phyloP scores from a whole-genome alignment of 2,888 invertebrate species.

The Conistra vaccinii region DNA sequence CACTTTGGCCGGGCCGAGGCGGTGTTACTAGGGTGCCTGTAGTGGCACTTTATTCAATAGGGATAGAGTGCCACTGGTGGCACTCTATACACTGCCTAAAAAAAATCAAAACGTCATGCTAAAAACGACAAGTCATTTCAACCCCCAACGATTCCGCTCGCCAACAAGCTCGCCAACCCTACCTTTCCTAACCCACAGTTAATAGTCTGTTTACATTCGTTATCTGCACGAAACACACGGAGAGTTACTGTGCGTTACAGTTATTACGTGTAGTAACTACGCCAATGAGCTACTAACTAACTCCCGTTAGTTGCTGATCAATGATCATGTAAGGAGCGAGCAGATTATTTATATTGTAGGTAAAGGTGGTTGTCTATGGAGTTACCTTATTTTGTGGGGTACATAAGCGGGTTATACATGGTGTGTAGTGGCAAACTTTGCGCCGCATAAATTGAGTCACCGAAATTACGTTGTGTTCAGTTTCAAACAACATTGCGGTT shows the following conservation, averaged over 20 bases:
- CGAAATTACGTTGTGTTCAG: neutral
- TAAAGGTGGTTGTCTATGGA: neutral
- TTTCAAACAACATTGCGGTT: neutral
- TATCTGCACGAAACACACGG: conserved; percentile 80
- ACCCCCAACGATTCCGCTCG: neutral
- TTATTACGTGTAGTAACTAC: conserved; percentile 43
- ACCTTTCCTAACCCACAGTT: conserved; percentile 62
- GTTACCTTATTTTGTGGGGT: neutral
- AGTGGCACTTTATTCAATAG: too few relatives aligned
- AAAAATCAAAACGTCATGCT: too few relatives aligned
- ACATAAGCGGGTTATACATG: neutral
- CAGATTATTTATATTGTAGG: conserved; percentile 21
- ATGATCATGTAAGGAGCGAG: conserved; percentile 24
- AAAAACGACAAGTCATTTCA: neutral
- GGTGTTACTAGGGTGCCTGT: too few relatives aligned
- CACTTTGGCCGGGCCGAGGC: too few relatives aligned
- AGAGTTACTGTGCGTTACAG: conserved; percentile 74
- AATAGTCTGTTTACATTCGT: conserved; percentile 80
- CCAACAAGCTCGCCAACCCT: conserved; percentile 43
- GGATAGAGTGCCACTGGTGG: too few relatives aligned
- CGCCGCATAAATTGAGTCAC: neutral
- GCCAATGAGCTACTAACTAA: conserved; percentile 54
- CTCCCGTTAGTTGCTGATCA: conserved; percentile 40
- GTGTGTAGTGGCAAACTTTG: neutral
- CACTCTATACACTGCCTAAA: too few relatives aligned